A percentile compares a stretch with the other conserved stretches of the same genome.
These are phyloP conservation scores for Amphipoea lucens DNA, from an alignment of 2,888 invertebrate species.

Conservation along the genomic window DNA sequence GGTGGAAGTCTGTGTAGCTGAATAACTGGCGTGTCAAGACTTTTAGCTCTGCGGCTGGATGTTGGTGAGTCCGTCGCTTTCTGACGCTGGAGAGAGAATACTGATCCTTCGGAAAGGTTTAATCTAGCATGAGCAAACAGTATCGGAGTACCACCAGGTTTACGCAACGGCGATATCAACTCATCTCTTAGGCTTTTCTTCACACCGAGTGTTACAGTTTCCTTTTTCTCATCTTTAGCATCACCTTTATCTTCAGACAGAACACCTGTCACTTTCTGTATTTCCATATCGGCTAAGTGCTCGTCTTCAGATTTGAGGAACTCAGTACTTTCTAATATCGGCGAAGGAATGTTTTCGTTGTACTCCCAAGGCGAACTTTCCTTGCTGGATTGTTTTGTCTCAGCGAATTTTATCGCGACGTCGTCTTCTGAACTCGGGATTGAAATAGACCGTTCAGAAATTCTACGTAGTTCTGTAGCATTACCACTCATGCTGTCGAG, in stretches of 20 bases:
- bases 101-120: slow-evolving; percentile 96
- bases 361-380: slow-evolving; percentile 91
- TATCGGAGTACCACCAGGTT: slow-evolving; percentile 94
- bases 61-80: slow-evolving; percentile 94
- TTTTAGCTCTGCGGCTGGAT: slow-evolving; percentile 94
- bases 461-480: slow-evolving; percentile 92
- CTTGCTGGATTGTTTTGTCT: slow-evolving; percentile 86
- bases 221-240: slow-evolving; percentile 77
- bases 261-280: slow-evolving; percentile 89
- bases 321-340: slow-evolving; percentile 91
- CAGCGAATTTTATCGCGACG: slow-evolving; percentile 90
- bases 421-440: slow-evolving; percentile 94
- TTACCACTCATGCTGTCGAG: slow-evolving; percentile 91
- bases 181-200: slow-evolving; percentile 92
- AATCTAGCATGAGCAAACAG: slow-evolving; percentile 94
- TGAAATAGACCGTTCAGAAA: slow-evolving; percentile 93
- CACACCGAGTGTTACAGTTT: slow-evolving; percentile 77
- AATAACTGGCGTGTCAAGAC: slow-evolving; percentile 95
- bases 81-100: slow-evolving; percentile 94
- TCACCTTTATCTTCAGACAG: slow-evolving; percentile 82
- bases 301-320: slow-evolving; percentile 91
- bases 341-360: slow-evolving; percentile 92
- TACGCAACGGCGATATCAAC: slow-evolving; percentile 92
- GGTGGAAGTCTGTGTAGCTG: slow-evolving; percentile 94
- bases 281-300: slow-evolving; percentile 89